These are phyloP conservation scores for Bryconaethiops microstoma DNA, from an alignment of 2,797 vertebrate genomes.

Conservation along the genomic window DNA sequence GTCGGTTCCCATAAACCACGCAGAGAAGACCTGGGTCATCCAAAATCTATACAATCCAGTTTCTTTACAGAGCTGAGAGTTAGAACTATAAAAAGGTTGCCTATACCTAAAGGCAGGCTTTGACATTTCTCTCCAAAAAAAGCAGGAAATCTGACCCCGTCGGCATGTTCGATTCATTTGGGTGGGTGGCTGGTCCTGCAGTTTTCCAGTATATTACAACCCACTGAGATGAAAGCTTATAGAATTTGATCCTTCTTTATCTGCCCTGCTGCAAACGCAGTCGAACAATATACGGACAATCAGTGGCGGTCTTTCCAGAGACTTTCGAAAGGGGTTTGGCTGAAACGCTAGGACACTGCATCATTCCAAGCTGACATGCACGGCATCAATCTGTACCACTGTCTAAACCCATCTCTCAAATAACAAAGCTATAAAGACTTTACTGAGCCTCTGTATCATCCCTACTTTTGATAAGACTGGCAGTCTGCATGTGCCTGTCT, in stretches of 20 bases:
- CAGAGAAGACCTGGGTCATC: background rate
- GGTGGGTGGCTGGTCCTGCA: conserved; percentile 26
- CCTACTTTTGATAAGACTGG: conserved; percentile 2
- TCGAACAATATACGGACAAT: conserved; percentile 34
- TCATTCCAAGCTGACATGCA: conserved; percentile 36
- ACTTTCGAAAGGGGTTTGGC: conserved; percentile 37
- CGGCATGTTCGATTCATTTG: conserved; percentile 39
- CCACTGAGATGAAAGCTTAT: conserved; percentile 52
- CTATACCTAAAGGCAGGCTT: conserved; percentile 50
- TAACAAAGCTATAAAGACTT: conserved; percentile 22
- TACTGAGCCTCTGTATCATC: conserved; percentile 1
- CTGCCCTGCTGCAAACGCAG: conserved; percentile 23
- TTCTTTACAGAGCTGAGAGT: conserved; percentile 32
- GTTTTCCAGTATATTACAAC: conserved; percentile 40
- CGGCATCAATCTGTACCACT: conserved; percentile 32
- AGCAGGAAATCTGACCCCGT: conserved; percentile 40
- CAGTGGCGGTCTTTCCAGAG: conserved; percentile 34
- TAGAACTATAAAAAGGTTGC: conserved; percentile 55
- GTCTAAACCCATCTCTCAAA: conserved; percentile 22
- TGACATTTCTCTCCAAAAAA: conserved; percentile 59
- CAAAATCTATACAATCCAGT: conserved; percentile 21
- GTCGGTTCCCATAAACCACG: conserved; percentile 4
- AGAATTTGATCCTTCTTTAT: conserved; percentile 45
- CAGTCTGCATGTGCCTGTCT: background rate
- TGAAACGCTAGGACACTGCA: conserved; percentile 19